A percentile compares a stretch with the other conserved stretches of the same genome.
phyloP scores from a whole-genome alignment of 2,113 vertebrate genomes.

The Siniperca knerii region DNA sequence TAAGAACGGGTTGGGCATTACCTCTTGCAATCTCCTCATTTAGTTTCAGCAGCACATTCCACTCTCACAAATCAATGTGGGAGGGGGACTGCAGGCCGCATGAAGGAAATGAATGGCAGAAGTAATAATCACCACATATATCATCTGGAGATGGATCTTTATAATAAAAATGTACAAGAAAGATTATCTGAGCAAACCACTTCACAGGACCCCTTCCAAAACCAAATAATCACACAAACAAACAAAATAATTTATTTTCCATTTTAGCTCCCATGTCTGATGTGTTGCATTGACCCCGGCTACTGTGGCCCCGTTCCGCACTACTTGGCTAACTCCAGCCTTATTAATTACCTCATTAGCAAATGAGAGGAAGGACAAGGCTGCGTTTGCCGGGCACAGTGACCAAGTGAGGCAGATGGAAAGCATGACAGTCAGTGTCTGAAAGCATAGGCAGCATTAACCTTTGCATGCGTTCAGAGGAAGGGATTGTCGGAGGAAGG shows the following conservation, averaged over 20 bases:
- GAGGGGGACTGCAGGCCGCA: constrained; percentile 22
- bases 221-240: constrained; percentile 40
- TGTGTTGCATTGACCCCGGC: constrained; percentile 23
- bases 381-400: constrained; percentile 7
- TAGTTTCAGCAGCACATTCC: constrained; percentile 34
- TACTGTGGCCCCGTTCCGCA: constrained; percentile 5
- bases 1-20: constrained; percentile 4
- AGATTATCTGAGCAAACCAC: constrained; percentile 27
- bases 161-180: constrained; percentile 4
- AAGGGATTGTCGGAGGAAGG: neutral
- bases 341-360: constrained; percentile 73
- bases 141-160: constrained; percentile 30
- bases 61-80: constrained; percentile 39
- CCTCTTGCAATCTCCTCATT: constrained; percentile 64
- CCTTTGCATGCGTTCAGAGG: constrained; percentile 48
- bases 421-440: constrained; percentile 26
- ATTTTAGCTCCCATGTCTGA: constrained; percentile 22
- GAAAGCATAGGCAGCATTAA: constrained; percentile 43
- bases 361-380: constrained; percentile 40
- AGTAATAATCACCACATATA: constrained; percentile 37
- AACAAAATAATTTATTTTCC: constrained; percentile 19
- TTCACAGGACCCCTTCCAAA: constrained; percentile 1
- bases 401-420: constrained; percentile 15
- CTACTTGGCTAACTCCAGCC: constrained; percentile 37
- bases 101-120: constrained; percentile 40